Base-by-base conservation (phyloP, 2,888 invertebrate species). In the Pemphredon lugubris region DNA sequence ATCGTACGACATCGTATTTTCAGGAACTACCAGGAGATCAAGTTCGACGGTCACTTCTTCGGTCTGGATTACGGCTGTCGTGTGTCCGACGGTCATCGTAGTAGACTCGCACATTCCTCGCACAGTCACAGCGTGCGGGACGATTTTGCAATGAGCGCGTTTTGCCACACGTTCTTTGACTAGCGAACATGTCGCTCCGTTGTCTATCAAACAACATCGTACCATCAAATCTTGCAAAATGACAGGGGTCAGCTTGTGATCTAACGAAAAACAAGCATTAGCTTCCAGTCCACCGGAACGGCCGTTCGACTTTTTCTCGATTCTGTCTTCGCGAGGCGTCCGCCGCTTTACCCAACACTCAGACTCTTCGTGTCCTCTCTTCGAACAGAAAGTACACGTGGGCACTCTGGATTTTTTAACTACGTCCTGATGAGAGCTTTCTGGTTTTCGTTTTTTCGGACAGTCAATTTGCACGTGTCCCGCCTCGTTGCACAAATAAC, bases 31-130 rank as follows among this genome's bases (percentile, higher is more conserved):
- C 1, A 51, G 20, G 1, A 51, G 5, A 5, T 61, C 47, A 1
- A 61, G 14, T 39, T 61, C 61, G 9, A 14, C 45, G 0, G 61
- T n/a, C 9, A 53, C 18, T 13, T 18, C 53, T 11, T 51, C 39
- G 2, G 61, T 39, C 4, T 61, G n/a, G n/a, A n/a, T n/a, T n/a
- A n/a, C n/a, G n/a, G n/a, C n/a, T n/a, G n/a, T n/a, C n/a, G n/a
- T n/a, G 54, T 1, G 54, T 39, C 45, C 47, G 1, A 47, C 26
- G 7, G 40, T 47, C 6, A 13, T 26, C 4, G 11, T 21, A 13
- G 4, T 11, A 0, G 30, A 34, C 9, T 26, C 45, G 0, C 37
- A 37, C 13, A 63, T 37, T 5, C 39, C 39, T 6, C 18, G 2
- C 9, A 61, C 20, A 2, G 53, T 53, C n/a, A 26, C 53, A 1